Base-by-base conservation (phyloP, 2,113 vertebrate species). In the Psephotus haematonotus region DNA sequence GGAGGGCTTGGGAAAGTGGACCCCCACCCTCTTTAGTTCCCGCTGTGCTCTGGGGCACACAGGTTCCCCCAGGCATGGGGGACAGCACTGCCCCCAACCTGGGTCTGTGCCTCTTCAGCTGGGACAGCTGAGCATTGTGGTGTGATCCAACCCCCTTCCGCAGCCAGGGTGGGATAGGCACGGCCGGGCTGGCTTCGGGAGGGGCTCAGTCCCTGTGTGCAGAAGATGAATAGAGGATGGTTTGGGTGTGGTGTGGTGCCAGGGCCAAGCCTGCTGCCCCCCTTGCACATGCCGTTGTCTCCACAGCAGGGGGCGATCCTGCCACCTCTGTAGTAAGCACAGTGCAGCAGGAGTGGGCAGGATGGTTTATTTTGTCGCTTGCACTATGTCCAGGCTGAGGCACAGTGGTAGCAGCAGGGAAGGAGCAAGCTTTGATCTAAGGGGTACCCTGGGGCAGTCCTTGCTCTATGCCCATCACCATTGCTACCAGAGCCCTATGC, bases 311-410 rank as follows among this genome's bases (percentile, higher is more conserved):
- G 17, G 46, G 27, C 17, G 28, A 37, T 67, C 46, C 41, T 90
- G 28, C 7, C 33, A 15, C 22, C 41, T 22, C 33, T 59, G 17
- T 64, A 95, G 80, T 81, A 70, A 96, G 83, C 69, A 96, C 94
- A 87, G 55, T 43, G 55, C 57, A 37, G 82, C 60, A 35, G 5
- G 24, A 28, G 15, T 29, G 57, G 88, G 62, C 82, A 93, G 77
- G 90, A 78, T 75, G 18, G 24, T 97, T 97, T 97, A 97, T 97
- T 97, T 63, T 68, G 52, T 91, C 3, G n/a, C 62, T 95, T 81
- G 63, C 55, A n/a, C 77, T 93, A 93, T 1, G 4, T 92, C 95
- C 85, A 94, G 88, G 80, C 82, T 67, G 91, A 94, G 93, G 85
- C 90, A 94, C 57, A n/a, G 52, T 92, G 77, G 76, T 84, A 88